phyloP scores from a whole-genome alignment of 2,888 invertebrate species.

The Sinohyriopsis cumingii region DNA sequence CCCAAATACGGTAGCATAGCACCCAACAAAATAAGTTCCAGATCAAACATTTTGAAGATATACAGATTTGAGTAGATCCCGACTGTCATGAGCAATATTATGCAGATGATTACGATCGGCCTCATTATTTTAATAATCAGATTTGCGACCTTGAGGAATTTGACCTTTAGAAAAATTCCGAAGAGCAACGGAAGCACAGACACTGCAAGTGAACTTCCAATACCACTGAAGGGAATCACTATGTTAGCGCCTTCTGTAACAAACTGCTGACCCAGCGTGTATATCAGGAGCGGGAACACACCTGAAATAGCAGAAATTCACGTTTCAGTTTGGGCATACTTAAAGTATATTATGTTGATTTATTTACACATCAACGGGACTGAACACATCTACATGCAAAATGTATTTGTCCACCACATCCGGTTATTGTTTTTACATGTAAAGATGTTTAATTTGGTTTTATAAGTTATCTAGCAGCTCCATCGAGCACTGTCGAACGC shows the following conservation, averaged over 20 bases:
- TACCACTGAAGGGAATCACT: conserved; percentile 84
- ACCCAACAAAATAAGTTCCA: conserved; percentile 51
- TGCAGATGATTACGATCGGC: conserved; percentile 84
- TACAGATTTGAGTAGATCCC: conserved; percentile 90
- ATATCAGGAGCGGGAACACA: conserved; percentile 92
- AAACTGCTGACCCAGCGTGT: conserved; percentile 85
- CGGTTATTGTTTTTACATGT: too few relatives aligned
- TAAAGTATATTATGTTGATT: too few relatives aligned
- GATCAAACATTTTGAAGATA: conserved; percentile 88
- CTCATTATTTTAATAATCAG: conserved; percentile 80
- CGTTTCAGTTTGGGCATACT: too few relatives aligned
- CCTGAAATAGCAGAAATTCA: conserved; percentile 73
- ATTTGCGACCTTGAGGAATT: conserved; percentile 78
- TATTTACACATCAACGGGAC: too few relatives aligned
- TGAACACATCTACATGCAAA: too few relatives aligned
- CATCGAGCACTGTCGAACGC: too few relatives aligned
- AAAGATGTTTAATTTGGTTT: too few relatives aligned
- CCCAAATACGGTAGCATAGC: conserved; percentile 66
- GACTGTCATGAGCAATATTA: conserved; percentile 88
- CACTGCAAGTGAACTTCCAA: conserved; percentile 82
- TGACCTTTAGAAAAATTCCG: conserved; percentile 70
- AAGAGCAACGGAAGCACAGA: conserved; percentile 82
- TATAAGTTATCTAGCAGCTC: too few relatives aligned
- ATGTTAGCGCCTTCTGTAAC: conserved; percentile 78
- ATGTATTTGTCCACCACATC: too few relatives aligned